Conservation (phyloP, 2,888 invertebrate species). For the Drosophila antonietae region DNA sequence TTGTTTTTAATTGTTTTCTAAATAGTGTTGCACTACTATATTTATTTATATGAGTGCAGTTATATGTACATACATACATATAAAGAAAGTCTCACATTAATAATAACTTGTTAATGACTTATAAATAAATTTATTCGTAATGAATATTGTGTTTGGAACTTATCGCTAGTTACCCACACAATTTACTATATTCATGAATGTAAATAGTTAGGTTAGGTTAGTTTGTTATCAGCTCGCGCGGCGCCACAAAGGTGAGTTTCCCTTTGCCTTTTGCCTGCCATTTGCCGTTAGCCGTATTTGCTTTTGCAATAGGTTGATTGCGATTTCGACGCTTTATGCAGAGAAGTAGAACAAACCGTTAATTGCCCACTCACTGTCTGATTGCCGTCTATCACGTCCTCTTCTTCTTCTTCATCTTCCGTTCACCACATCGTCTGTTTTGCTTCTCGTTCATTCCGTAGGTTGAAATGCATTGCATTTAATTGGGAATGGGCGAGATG, state of each 20-base stretch:
- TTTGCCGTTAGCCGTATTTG: background rate
- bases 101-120: background rate
- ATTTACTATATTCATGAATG: background rate
- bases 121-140: background rate
- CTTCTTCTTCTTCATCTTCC: background rate
- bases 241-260: background rate
- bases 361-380: constrained; percentile 8
- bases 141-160: background rate
- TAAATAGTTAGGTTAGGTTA: constrained; percentile 60
- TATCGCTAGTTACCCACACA: constrained; percentile 26
- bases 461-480: background rate
- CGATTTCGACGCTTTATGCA: background rate
- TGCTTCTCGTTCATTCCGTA: background rate
- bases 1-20: too few relatives aligned
- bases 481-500: background rate
- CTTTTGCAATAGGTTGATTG: background rate
- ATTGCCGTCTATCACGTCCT: background rate
- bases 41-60: too few relatives aligned
- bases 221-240: constrained; percentile 49
- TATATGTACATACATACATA: too few relatives aligned
- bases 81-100: too few relatives aligned
- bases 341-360: constrained; percentile 5
- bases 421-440: background rate
- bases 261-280: background rate
- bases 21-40: too few relatives aligned